Base-by-base conservation (phyloP, 1,140 invertebrate genomes). In the Lepidurus couesii region DNA sequence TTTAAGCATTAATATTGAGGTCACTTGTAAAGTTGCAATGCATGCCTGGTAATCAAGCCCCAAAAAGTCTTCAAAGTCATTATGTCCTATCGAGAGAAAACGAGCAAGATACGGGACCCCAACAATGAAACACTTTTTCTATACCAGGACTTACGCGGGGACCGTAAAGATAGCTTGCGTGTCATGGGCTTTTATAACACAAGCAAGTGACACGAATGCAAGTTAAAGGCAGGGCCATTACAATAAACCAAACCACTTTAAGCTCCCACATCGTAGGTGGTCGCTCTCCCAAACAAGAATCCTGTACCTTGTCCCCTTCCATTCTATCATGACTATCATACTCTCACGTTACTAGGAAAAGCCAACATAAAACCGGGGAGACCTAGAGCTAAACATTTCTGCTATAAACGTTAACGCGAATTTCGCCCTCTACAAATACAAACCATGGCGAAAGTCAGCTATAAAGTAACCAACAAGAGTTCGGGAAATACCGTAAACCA, bases 151-250 rank as follows among this genome's bases (percentile, higher is more conserved):
- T 1, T 47, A 13, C 53, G 16, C 6, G 6, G 13, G 53, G 53
- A 65, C 53, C 21, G 21, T 65, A 65, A 65, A 65, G 53, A 65
- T 65, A 65, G 21, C 53, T 65, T 65, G 53, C 13, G 53, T 65
- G 8, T 16, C 21, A 65, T 21, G 53, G 53, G 21, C 16, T 65
- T 65, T 65, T 65, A 65, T 65, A 65, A 65, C 8, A 7, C 9
- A 34, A 65, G 53, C 53, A 65, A 65, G 53, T 65, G 53, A 21
- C 53, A 21, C n/a, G 53, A 21, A 65, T 21, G 53, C 53, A 65
- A 65, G 16, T 65, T 65, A 16, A 65, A 16, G 53, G 53, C 34
- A 21, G 53, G 16, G 13, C 21, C 53, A 65, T 65, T 65, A 65
- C 16, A 65, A 65, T 65, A 65, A 11, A 65, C 16, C 21, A 7